phyloP scores from a whole-genome alignment of 2,113 vertebrate genomes.

The Piaya cayana region DNA sequence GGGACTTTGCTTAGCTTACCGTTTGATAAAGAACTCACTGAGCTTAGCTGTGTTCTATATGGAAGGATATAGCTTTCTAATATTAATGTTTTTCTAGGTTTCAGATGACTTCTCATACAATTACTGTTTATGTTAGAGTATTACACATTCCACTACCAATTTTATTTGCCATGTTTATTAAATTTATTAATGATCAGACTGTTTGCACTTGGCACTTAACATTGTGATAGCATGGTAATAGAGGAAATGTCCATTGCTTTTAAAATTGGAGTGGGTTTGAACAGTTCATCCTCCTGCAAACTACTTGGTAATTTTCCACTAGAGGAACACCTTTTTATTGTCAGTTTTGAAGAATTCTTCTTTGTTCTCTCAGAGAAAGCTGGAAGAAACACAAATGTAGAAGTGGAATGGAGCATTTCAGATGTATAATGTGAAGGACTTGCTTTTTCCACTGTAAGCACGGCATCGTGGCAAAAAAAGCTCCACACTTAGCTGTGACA shows the following conservation, averaged over 20 bases:
- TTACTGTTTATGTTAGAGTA: background rate
- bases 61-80: background rate
- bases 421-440: background rate
- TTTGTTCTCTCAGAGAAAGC: background rate
- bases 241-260: background rate
- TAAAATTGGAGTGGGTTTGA: background rate
- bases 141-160: background rate
- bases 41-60: background rate
- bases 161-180: background rate
- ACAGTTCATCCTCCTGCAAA: background rate
- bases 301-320: background rate
- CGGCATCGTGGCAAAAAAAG: background rate
- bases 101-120: background rate
- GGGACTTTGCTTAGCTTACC: background rate
- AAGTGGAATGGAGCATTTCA: background rate
- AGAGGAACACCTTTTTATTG: background rate
- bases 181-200: background rate
- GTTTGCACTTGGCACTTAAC: background rate
- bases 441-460: background rate
- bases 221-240: background rate
- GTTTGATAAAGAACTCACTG: background rate
- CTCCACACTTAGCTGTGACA: background rate
- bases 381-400: background rate
- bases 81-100: background rate
- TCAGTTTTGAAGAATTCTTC: background rate